These are phyloP conservation scores for Xiphophorus maculatus DNA, from an alignment of 2,113 vertebrate genomes.

Conservation along the genomic window DNA sequence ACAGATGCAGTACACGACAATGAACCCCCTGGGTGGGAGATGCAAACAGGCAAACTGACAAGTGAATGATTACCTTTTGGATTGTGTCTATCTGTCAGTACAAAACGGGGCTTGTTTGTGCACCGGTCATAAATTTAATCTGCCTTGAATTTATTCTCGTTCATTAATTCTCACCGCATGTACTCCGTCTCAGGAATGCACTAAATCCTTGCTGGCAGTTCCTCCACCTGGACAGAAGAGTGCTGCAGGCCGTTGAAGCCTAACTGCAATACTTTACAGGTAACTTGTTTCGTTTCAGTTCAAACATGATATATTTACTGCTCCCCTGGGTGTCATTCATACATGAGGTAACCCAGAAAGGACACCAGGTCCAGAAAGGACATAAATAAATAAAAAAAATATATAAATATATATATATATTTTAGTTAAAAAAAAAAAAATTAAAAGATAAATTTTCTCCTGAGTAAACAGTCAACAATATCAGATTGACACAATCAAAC, in stretches of 20 bases:
- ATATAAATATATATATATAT: too few species aligned
- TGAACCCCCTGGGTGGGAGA: neutral
- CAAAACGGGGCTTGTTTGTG: constrained; percentile 13
- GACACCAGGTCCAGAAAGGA: neutral
- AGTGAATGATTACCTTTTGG: constrained; percentile 26
- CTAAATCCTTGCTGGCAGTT: constrained; percentile 9
- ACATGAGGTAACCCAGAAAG: constrained; percentile 7
- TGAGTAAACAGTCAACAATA: neutral
- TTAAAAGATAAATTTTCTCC: neutral
- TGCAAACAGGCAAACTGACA: constrained; percentile 20
- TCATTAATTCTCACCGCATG: constrained; percentile 23
- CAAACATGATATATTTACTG: constrained; percentile 19
- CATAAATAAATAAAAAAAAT: too few species aligned
- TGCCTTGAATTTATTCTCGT: constrained; percentile 33
- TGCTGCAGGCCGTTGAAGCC: constrained; percentile 18
- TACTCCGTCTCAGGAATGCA: neutral
- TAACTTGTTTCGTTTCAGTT: constrained; percentile 29
- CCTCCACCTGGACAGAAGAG: neutral
- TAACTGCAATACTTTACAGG: constrained; percentile 15
- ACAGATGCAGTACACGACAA: constrained; percentile 18
- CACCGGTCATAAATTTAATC: constrained; percentile 9
- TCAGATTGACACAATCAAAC: neutral
- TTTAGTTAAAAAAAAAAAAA: neutral
- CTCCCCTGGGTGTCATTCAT: neutral
- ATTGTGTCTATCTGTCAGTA: constrained; percentile 11